phyloP scores from a whole-genome alignment of 37 sponge, comb jelly and placozoan genomes.

The Trichoplax adhaerens region DNA sequence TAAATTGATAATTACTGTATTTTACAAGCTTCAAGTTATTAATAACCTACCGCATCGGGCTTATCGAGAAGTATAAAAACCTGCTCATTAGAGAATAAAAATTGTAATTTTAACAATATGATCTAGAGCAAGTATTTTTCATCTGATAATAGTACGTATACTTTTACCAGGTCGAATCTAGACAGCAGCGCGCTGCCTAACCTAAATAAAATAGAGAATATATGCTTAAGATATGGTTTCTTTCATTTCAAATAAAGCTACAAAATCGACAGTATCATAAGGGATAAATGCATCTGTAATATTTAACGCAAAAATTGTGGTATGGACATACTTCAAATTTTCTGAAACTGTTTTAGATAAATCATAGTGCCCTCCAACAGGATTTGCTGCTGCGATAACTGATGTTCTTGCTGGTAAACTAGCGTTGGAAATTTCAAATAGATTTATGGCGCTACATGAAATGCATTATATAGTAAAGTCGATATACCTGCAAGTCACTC shows the following conservation, averaged over 20 bases:
- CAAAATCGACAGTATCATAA: too few species aligned
- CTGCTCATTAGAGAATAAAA: constrained; percentile 1
- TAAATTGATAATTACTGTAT: not conserved
- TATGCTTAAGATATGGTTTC: not conserved
- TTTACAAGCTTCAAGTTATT: not conserved
- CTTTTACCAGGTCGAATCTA: constrained; percentile 64
- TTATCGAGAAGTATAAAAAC: constrained; percentile 86
- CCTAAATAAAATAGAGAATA: constrained; percentile 21
- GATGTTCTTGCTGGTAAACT: constrained; percentile 88
- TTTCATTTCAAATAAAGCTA: too few species aligned
- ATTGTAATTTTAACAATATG: not conserved
- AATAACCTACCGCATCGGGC: constrained; percentile 55
- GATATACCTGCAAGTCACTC: constrained; percentile 62
- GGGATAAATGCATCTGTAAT: too few species aligned
- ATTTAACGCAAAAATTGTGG: too few species aligned
- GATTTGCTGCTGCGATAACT: constrained; percentile 93
- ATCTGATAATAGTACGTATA: not conserved
- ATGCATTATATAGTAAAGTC: not conserved
- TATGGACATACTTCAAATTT: constrained; percentile 55
- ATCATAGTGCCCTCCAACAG: constrained; percentile 96
- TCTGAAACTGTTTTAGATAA: constrained; percentile 89
- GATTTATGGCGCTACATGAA: not conserved
- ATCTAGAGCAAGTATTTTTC: not conserved
- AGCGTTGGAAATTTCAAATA: not conserved
- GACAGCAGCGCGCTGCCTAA: constrained; percentile 84